These are phyloP conservation scores for Calycopis cecrops DNA, from an alignment of 1,140 invertebrate genomes.

Conservation along the genomic window DNA sequence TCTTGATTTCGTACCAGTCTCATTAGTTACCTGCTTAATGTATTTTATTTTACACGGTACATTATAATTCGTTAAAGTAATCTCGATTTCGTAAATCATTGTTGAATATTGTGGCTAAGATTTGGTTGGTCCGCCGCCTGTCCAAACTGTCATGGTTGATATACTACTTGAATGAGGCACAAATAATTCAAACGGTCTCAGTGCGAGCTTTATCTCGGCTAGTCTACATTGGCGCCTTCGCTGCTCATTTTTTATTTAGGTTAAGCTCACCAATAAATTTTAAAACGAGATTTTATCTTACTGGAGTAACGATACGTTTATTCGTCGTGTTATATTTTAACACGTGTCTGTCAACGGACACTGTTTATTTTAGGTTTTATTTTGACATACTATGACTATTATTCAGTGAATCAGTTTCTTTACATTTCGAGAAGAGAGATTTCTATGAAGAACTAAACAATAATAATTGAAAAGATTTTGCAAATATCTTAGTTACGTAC, in stretches of 20 bases:
- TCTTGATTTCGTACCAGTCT: conserved; percentile 23
- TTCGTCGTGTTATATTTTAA: conserved; percentile 1
- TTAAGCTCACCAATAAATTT: conserved; percentile 9
- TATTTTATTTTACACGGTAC: no score
- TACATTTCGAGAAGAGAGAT: no score
- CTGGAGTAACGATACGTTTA: background rate
- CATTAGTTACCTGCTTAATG: background rate
- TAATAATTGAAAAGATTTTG: no score
- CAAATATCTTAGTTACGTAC: no score
- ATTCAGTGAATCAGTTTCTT: no score
- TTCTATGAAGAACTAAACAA: no score
- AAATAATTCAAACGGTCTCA: conserved; percentile 22
- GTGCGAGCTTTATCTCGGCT: conserved; percentile 12
- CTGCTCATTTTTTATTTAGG: conserved; percentile 3
- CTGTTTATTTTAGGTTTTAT: background rate
- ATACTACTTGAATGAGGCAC: conserved; percentile 25
- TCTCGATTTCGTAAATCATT: conserved; percentile 24
- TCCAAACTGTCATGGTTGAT: conserved; percentile 23
- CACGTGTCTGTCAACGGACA: conserved; percentile 1
- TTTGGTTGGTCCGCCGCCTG: conserved; percentile 18
- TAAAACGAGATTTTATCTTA: conserved; percentile 5
- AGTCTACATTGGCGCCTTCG: conserved; percentile 10
- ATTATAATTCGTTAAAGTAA: conserved; percentile 9
- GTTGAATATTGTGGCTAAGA: conserved; percentile 21
- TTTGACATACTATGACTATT: background rate